Conservation (phyloP, 2,113 vertebrate species). For the Bagarius yarrelli region DNA sequence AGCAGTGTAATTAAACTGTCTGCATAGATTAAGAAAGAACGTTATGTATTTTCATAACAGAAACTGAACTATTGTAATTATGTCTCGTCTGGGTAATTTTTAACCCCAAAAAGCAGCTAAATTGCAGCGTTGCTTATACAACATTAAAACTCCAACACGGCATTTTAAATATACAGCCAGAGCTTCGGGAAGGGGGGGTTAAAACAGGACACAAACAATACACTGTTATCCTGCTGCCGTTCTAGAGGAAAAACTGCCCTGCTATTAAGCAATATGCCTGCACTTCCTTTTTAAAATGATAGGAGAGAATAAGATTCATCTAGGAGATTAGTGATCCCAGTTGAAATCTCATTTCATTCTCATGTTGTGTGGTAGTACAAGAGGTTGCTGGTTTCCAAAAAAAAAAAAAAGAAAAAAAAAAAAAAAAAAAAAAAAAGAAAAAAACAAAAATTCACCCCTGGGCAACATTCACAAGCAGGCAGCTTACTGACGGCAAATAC, state of each 20-base stretch:
- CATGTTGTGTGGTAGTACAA: background rate
- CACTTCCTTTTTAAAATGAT: background rate
- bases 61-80: background rate
- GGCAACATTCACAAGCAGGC: background rate
- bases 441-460: background rate
- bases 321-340: background rate
- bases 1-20: background rate
- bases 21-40: background rate
- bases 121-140: background rate
- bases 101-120: no score
- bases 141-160: background rate
- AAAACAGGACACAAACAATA: background rate
- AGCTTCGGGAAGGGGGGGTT: background rate
- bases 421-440: no score
- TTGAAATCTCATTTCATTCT: background rate
- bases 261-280: background rate
- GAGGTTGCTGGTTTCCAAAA: background rate
- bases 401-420: no score
- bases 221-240: background rate
- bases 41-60: background rate
- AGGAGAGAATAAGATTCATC: background rate
- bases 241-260: background rate
- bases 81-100: background rate
- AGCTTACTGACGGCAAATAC: background rate
- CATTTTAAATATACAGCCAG: background rate